Conservation (phyloP, 2,797 vertebrate species). For the Argyrosomus regius region DNA sequence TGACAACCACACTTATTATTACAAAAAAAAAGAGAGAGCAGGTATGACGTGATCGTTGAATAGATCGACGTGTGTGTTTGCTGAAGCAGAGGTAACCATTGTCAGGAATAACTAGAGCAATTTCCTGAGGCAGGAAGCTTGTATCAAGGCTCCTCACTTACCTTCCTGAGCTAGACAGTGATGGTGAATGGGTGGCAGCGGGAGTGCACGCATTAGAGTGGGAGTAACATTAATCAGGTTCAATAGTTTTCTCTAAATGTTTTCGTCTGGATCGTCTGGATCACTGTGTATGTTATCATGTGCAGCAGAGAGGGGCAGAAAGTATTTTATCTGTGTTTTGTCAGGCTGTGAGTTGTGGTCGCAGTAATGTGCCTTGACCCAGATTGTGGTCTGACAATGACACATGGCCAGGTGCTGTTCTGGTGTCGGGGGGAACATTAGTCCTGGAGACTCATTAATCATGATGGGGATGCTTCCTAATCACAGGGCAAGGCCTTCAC, state of each 20-base stretch:
- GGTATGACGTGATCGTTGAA: slow-evolving; percentile 13
- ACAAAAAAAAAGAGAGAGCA: not conserved
- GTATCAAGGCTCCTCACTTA: slow-evolving; percentile 32
- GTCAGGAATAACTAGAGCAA: slow-evolving; percentile 39
- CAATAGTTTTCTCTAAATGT: slow-evolving; percentile 22
- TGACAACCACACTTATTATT: not conserved
- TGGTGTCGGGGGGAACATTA: slow-evolving; percentile 61
- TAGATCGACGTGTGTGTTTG: slow-evolving; percentile 9
- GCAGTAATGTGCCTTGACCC: slow-evolving; percentile 58
- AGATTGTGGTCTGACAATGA: slow-evolving; percentile 76
- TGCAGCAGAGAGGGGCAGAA: slow-evolving; percentile 21
- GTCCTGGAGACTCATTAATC: slow-evolving; percentile 74
- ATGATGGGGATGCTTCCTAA: slow-evolving; percentile 62
- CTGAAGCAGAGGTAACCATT: slow-evolving; percentile 32
- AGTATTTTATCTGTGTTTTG: slow-evolving; percentile 41
- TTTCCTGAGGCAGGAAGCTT: slow-evolving; percentile 61
- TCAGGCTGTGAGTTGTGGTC: slow-evolving; percentile 39
- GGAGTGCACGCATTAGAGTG: not conserved
- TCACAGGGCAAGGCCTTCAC: slow-evolving; percentile 58
- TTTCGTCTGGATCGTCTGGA: not conserved
- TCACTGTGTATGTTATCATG: not conserved
- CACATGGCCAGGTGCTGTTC: slow-evolving; percentile 70
- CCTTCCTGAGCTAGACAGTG: slow-evolving; percentile 3
- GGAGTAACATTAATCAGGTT: not conserved
- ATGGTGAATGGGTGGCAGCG: not conserved